These are phyloP conservation scores for Huso huso DNA, from an alignment of 2,797 vertebrate species.

Conservation along the genomic window DNA sequence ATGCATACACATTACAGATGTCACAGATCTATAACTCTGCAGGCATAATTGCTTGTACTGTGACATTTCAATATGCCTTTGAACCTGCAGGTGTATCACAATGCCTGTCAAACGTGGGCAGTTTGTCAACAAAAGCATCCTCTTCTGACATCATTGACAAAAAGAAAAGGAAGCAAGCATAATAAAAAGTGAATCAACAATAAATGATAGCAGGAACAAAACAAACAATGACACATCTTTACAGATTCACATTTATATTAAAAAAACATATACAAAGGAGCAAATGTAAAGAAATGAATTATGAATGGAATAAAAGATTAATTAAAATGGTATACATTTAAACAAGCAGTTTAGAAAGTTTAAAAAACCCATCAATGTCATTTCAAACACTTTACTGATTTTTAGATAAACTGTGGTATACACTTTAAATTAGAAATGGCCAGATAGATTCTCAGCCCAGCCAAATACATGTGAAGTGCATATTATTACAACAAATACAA, in stretches of 20 bases:
- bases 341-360: neutral
- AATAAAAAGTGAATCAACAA: conserved; percentile 40
- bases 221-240: conserved; percentile 21
- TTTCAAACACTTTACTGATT: too few relatives aligned
- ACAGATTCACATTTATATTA: neutral
- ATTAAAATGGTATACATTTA: conserved; percentile 11
- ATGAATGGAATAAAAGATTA: conserved; percentile 26
- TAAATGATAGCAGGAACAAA: conserved; percentile 41
- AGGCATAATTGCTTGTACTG: conserved; percentile 41
- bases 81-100: conserved; percentile 70
- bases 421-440: neutral
- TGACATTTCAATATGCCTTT: conserved; percentile 19
- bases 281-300: conserved; percentile 33
- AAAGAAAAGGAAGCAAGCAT: conserved; percentile 48
- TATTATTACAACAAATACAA: too few relatives aligned
- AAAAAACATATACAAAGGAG: conserved; percentile 26
- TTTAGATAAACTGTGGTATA: too few relatives aligned
- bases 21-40: conserved; percentile 43
- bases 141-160: conserved; percentile 74
- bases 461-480: neutral
- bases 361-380: too few relatives aligned
- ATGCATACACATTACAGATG: conserved; percentile 16
- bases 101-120: conserved; percentile 79
- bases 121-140: conserved; percentile 85
- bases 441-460: neutral